Evolutionary conservation across 53 echinoderm and acorn worm species (phyloP), one percentile per base, ranked within the genome.

Genomic region (Apostichopus leukothele): DNA sequence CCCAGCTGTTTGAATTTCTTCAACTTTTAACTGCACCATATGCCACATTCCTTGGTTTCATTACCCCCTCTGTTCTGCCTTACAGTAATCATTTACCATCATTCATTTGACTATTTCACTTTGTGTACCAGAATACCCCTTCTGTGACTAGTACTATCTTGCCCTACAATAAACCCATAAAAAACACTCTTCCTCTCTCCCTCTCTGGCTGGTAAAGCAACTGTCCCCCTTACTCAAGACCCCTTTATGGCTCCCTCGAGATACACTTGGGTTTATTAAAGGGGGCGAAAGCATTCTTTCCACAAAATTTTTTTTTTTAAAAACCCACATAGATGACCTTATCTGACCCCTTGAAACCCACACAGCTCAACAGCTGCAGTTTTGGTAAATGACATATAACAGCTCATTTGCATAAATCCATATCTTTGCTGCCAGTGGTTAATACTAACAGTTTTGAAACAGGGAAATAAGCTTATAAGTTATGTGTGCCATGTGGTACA

Each of bases 151-250:
- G n/a, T 53, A 14, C 39, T 52, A 39, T 79, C 63, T 63, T 11
- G 79, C 52, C 79, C 52, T 19, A 52, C 53, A 79, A 53, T 51
- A 79, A 79, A 51, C 51, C 51, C 79, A 79, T 79, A 79, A 79
- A 79, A 75, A 51, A 79, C 0, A 14, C 79, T 52, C 19, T 19
- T 79, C 19, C 18, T 16, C n/a, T 16, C n/a, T 14, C 9, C 5
- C 51, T 51, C 19, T 0, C 11, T 63, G 63, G 63, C 63, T 63
- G 63, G 16, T 16, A 63, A 16, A 79, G 79, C 53, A 79, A 79
- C 53, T 79, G 79, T 63, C 79, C 79, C 79, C 79, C 79, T 50
- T 53, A 51, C 52, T 79, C 51, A 75, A 39, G 39, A 39, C 19
- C 21, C 5, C 75, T 75, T 75, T 75, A 75, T 18, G 75, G 20